Conservation (phyloP, 2,113 vertebrate species). For the Lontra canadensis region DNA sequence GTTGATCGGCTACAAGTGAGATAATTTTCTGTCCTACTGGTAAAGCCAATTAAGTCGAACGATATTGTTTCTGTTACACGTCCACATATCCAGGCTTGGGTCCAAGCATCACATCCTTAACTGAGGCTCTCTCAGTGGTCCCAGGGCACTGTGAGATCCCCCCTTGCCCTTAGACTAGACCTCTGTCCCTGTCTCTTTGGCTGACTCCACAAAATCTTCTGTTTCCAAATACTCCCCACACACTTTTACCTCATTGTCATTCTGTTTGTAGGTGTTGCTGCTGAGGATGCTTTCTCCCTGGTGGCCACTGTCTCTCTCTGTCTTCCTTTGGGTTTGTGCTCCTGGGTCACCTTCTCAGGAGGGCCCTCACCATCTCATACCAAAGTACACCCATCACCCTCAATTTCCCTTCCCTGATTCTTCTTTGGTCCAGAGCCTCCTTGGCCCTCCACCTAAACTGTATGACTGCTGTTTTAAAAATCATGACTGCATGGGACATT, state of each 20-base stretch:
- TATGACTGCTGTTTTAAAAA: not conserved
- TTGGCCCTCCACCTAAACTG: rapidly evolving
- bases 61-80: not conserved
- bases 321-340: not conserved
- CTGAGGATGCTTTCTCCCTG: not conserved
- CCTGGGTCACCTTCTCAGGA: rapidly evolving
- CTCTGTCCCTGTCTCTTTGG: not conserved
- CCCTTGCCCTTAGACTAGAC: not conserved
- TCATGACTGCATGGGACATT: not conserved
- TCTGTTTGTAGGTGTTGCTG: not conserved
- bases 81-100: not conserved
- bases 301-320: not conserved
- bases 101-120: too few species aligned
- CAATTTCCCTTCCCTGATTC: too few species aligned
- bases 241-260: too few species aligned
- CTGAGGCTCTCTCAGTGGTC: not conserved
- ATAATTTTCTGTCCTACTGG: not conserved
- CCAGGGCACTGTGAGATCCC: not conserved
- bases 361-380: rapidly evolving
- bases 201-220: not conserved
- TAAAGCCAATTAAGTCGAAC: not conserved
- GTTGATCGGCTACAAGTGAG: not conserved
- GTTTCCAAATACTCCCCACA: not conserved
- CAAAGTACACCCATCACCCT: rapidly evolving
- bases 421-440: not conserved